These are phyloP conservation scores for Oceanites oceanicus DNA, from an alignment of 2,113 vertebrate genomes.

Conservation along the genomic window DNA sequence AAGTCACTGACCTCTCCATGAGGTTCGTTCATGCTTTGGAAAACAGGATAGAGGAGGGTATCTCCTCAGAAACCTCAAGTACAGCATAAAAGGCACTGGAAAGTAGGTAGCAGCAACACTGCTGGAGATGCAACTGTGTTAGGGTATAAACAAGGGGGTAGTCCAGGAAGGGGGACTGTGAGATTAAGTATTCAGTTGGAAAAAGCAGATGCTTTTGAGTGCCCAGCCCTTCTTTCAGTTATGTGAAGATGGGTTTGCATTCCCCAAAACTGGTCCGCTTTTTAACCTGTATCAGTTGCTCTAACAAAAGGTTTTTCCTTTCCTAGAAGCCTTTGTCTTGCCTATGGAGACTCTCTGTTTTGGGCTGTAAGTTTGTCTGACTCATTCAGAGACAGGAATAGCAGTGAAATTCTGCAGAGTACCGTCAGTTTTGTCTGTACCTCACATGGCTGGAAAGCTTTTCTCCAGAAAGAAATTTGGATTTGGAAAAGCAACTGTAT, in stretches of 20 bases:
- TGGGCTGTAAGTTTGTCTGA: not conserved
- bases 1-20: not conserved
- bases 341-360: not conserved
- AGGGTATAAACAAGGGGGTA: not conserved
- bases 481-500: not conserved
- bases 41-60: not conserved
- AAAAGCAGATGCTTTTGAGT: not conserved
- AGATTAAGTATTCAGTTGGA: not conserved
- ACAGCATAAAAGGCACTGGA: not conserved
- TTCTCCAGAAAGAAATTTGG: not conserved
- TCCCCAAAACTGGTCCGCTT: not conserved
- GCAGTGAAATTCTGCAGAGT: not conserved
- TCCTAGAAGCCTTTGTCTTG: not conserved
- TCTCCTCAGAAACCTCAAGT: not conserved
- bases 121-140: not conserved
- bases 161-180: not conserved
- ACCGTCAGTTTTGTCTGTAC: not conserved
- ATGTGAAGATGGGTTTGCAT: not conserved
- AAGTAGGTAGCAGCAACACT: not conserved
- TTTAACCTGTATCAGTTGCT: not conserved
- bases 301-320: not conserved
- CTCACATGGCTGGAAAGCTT: not conserved
- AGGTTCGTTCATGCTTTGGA: not conserved
- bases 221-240: not conserved
- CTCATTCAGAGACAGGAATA: not conserved